phyloP scores from a whole-genome alignment of 2,888 invertebrate genomes.

The Leptinotarsa rubiginosa region DNA sequence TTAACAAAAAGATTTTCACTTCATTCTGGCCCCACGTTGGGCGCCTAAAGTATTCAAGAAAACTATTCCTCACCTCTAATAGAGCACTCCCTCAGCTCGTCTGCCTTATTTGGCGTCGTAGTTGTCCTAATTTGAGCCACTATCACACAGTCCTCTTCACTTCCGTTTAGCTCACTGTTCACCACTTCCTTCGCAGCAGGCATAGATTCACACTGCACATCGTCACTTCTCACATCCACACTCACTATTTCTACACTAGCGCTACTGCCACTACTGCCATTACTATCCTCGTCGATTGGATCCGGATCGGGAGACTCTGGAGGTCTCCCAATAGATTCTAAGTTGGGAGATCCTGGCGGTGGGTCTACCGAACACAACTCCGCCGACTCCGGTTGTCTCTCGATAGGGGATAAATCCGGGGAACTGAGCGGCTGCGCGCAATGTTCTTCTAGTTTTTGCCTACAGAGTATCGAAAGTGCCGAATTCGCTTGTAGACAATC shows the following conservation, averaged over 20 bases:
- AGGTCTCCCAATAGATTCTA: not conserved
- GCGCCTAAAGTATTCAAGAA: not conserved
- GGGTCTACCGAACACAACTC: slow-evolving; percentile 30
- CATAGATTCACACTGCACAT: slow-evolving; percentile 53
- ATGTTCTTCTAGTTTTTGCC: slow-evolving; percentile 35
- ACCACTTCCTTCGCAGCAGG: slow-evolving; percentile 40
- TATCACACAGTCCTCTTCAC: slow-evolving; percentile 75
- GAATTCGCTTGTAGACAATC: slow-evolving; percentile 63
- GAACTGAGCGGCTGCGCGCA: slow-evolving; percentile 15
- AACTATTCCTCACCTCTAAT: slow-evolving; percentile 59
- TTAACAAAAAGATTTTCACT: too few species aligned
- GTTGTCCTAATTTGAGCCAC: slow-evolving; percentile 66
- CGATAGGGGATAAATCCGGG: not conserved
- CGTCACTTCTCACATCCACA: slow-evolving; percentile 52
- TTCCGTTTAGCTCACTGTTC: slow-evolving; percentile 61
- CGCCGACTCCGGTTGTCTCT: slow-evolving; percentile 33
- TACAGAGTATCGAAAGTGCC: slow-evolving; percentile 54
- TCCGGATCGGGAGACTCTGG: slow-evolving; percentile 38
- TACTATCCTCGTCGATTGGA: slow-evolving; percentile 40
- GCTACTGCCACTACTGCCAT: slow-evolving; percentile 33
- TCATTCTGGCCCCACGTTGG: not conserved
- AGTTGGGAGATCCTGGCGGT: slow-evolving; percentile 35
- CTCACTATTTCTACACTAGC: slow-evolving; percentile 58
- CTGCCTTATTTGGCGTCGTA: slow-evolving; percentile 65
- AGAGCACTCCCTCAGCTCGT: slow-evolving; percentile 62